Conservation (phyloP, 2,113 vertebrate genomes). For the Galemys pyrenaicus region DNA sequence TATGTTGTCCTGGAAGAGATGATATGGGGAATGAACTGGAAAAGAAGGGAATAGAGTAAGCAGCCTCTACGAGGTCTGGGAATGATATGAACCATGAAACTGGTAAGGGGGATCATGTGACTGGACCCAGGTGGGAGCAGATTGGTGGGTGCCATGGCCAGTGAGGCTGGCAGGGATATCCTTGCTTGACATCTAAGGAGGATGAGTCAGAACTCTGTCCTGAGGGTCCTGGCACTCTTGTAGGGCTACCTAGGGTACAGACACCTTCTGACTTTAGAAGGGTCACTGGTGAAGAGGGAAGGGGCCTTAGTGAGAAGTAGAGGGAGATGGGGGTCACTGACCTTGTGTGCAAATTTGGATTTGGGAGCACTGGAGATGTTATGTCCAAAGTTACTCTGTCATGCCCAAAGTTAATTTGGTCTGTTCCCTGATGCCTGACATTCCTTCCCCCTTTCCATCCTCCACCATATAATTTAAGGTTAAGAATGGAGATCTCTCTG, state of each 20-base stretch:
- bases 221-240: background rate
- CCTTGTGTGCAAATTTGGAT: background rate
- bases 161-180: background rate
- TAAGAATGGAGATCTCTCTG: background rate
- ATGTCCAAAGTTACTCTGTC: background rate
- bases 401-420: background rate
- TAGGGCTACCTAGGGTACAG: background rate
- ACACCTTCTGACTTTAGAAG: background rate
- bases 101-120: too few relatives aligned
- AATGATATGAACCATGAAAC: rapidly evolving
- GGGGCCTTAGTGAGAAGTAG: background rate
- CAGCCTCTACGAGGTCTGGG: background rate
- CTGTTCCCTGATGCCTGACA: background rate
- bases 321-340: too few relatives aligned
- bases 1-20: background rate
- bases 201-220: background rate
- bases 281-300: background rate
- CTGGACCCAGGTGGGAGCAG: background rate
- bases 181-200: background rate
- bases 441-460: background rate
- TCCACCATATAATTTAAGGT: background rate
- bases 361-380: background rate
- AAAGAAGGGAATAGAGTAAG: background rate
- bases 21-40: background rate
- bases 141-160: background rate